Evolutionary conservation across 2,797 vertebrate genomes (phyloP).

Genomic region (Parauchenoglanis ngamensis): DNA sequence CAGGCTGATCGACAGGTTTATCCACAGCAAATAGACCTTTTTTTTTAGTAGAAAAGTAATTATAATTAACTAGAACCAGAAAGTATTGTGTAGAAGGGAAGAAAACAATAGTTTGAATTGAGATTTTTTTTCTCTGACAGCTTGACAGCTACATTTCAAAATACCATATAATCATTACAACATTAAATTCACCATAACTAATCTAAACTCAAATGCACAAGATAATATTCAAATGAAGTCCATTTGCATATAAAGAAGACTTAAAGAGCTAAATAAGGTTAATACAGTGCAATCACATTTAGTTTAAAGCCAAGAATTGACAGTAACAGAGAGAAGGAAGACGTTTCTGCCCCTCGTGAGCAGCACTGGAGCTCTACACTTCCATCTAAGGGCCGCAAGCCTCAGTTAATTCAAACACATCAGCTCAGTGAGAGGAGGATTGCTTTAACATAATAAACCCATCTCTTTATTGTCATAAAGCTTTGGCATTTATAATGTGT

Average conservation of each 20-base stretch:
- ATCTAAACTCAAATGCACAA: not conserved
- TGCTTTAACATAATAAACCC: constrained; percentile 23
- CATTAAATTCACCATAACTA: not conserved
- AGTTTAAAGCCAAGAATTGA: not conserved
- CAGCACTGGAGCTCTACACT: not conserved
- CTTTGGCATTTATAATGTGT: constrained; percentile 8
- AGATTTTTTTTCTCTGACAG: not conserved
- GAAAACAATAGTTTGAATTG: not conserved
- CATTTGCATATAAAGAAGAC: not conserved
- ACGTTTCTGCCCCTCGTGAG: constrained; percentile 1
- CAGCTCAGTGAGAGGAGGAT: not conserved
- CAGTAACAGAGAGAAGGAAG: constrained; percentile 2
- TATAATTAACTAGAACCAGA: not conserved
- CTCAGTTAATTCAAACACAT: constrained; percentile 35
- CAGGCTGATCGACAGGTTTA: not conserved
- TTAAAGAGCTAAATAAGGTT: not conserved
- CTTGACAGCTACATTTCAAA: not conserved
- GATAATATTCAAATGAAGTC: not conserved
- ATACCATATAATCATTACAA: no score
- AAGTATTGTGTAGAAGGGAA: not conserved
- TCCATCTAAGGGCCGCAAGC: not conserved
- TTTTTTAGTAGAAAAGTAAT: not conserved
- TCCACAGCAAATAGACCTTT: not conserved
- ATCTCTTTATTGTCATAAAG: constrained; percentile 21
- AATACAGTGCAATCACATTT: not conserved